A percentile compares a stretch with the other conserved stretches of the same genome.
phyloP scores from a whole-genome alignment of 2,113 vertebrate species.

The Columba janthina region DNA sequence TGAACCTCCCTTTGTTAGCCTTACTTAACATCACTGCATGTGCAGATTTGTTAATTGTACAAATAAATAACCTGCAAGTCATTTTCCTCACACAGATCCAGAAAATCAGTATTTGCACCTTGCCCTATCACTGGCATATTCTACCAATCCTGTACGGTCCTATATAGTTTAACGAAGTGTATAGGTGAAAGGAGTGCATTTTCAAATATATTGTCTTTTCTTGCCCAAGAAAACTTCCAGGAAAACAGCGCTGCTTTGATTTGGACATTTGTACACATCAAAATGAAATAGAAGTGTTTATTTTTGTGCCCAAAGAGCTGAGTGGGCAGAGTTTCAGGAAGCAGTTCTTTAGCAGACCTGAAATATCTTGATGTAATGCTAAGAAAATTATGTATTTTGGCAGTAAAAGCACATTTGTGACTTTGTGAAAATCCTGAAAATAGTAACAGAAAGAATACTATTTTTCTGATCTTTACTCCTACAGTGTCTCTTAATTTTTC shows the following conservation, averaged over 20 bases:
- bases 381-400: neutral
- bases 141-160: neutral
- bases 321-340: neutral
- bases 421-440: neutral
- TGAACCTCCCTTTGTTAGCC: neutral
- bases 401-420: neutral
- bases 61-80: neutral
- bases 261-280: neutral
- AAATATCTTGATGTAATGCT: neutral
- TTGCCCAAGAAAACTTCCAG: neutral
- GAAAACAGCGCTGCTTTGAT: neutral
- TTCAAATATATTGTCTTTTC: neutral
- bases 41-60: neutral
- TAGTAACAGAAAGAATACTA: neutral
- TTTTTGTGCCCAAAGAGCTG: neutral
- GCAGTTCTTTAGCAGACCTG: neutral
- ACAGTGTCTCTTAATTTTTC: conserved; percentile 1
- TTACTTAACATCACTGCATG: neutral
- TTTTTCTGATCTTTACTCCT: conserved; percentile 8
- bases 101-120: neutral
- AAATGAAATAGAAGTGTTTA: neutral
- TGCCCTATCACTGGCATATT: neutral
- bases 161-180: neutral
- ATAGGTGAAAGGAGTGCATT: neutral
- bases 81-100: neutral